These are phyloP conservation scores for Danio choprae DNA, from an alignment of 2,797 vertebrate species.

Conservation along the genomic window DNA sequence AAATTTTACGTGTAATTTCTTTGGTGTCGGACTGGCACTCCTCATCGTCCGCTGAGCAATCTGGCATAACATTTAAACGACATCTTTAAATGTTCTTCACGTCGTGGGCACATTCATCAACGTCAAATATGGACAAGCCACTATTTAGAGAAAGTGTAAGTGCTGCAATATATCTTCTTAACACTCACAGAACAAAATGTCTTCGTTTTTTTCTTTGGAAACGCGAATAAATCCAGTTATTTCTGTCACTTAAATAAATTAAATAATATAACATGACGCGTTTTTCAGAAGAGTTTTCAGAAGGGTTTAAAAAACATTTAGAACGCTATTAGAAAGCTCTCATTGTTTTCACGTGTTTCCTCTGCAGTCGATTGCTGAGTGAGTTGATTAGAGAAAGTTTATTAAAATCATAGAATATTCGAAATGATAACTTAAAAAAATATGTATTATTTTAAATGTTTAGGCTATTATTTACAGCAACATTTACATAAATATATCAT, in stretches of 20 bases:
- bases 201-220: conserved; percentile 37
- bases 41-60: conserved; percentile 68
- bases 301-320: neutral
- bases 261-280: conserved; percentile 40
- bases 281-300: neutral
- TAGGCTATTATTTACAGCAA: neutral
- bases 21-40: conserved; percentile 64
- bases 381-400: neutral
- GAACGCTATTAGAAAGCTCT: neutral
- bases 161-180: conserved; percentile 73
- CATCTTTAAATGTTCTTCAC: conserved; percentile 81
- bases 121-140: conserved; percentile 77
- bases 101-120: conserved; percentile 82
- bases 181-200: conserved; percentile 71
- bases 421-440: neutral
- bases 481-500: neutral
- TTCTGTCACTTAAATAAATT: conserved; percentile 57
- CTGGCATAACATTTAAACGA: conserved; percentile 72
- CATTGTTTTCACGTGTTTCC: conserved; percentile 9
- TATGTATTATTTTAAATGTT: no score
- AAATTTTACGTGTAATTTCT: no score
- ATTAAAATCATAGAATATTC: neutral
- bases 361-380: no score
- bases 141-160: conserved; percentile 78
- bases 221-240: conserved; percentile 56